Evolutionary conservation across 2,113 vertebrate species (phyloP), one percentile per base, ranked within the genome.

Genomic region (Etheostoma cragini): DNA sequence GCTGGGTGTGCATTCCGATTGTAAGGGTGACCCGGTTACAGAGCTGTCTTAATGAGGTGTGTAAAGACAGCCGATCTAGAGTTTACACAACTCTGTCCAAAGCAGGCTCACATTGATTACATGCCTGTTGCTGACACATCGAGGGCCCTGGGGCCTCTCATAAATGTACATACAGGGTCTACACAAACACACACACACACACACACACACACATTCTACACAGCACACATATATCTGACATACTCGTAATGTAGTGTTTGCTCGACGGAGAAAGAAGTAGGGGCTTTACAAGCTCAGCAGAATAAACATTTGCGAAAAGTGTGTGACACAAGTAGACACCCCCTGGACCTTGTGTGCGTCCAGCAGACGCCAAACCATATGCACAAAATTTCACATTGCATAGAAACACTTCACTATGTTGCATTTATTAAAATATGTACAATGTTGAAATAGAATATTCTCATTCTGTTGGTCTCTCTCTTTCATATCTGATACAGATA

Each of bases 1-100:
- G 68, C 61, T 64, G 66, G 47, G n/a, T 54, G 13, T 70, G 74
- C 3, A 17, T 72, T 73, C 30, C 71, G 35, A 60, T 35, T 72
- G 69, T 71, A 14, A 70, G 69, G 11, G 74, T 74, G 77, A 78
- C 22, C 38, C n/a, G 76, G 76, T 82, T 70, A 67, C 35, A 69
- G 54, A 52, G 72, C 65, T 77, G 72, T 76, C 80, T 69, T 93
- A 92, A 93, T 89, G 87, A 91, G 74, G 72, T 91, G 92, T 78
- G 77, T 83, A 79, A 84, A 87, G 84, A 93, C 78, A n/a, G 56
- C 71, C 85, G 81, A 91, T 90, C 83, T 89, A 80, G 89, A 87
- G 89, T 93, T 93, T 92, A 93, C 86, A 76, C 67, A 56, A 66
- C 22, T 81, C 77, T 81, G 75, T 86, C 72, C 60, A 77, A 62